Conservation (phyloP, 2,113 vertebrate genomes). For the Entomyzon cyanotis region DNA sequence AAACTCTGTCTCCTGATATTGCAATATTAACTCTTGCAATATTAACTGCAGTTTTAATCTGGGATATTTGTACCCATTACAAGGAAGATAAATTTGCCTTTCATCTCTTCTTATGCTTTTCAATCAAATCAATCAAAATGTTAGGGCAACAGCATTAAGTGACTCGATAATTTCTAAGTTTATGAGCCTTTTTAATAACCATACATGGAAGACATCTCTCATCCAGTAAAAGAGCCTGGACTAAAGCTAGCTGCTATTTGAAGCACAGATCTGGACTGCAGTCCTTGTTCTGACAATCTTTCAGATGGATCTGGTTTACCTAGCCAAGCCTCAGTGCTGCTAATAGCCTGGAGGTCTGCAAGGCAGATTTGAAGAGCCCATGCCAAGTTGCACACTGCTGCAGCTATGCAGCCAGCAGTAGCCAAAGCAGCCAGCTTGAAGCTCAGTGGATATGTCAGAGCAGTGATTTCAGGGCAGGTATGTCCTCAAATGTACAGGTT, state of each 20-base stretch:
- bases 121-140: neutral
- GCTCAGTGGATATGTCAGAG: neutral
- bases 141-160: neutral
- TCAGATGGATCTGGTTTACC: neutral
- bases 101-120: neutral
- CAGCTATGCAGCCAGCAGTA: neutral
- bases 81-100: neutral
- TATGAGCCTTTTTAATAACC: neutral
- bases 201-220: neutral
- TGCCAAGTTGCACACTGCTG: neutral
- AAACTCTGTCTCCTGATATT: neutral
- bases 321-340: neutral
- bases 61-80: neutral
- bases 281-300: neutral
- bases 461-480: neutral
- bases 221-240: neutral
- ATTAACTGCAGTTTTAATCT: conserved; percentile 15
- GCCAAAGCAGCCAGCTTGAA: neutral
- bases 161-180: neutral
- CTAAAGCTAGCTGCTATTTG: neutral
- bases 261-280: neutral
- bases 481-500: neutral
- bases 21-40: conserved; percentile 16
- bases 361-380: neutral
- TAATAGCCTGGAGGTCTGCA: neutral